phyloP scores from a whole-genome alignment of 64 coral and sea anemone genomes.

The Cladopsammia gracilis region DNA sequence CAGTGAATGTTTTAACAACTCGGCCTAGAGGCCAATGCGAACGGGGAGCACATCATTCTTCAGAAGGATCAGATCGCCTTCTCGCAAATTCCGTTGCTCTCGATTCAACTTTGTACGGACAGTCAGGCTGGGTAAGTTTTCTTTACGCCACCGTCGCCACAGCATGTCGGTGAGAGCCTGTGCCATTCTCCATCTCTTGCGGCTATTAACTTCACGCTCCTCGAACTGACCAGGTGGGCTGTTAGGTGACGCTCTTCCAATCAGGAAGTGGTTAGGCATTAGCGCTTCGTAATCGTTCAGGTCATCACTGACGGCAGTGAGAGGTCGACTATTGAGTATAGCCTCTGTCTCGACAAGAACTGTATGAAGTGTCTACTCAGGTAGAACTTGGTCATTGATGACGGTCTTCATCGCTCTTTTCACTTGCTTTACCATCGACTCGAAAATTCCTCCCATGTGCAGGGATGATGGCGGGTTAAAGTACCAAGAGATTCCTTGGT shows the following conservation, averaged over 20 bases:
- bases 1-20: neutral
- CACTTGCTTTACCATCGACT: slow-evolving; percentile 52
- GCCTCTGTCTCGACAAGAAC: slow-evolving; percentile 29
- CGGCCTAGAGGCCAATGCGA: slow-evolving; percentile 28
- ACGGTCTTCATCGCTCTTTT: slow-evolving; percentile 44
- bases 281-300: slow-evolving; percentile 12
- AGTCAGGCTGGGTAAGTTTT: slow-evolving; percentile 32
- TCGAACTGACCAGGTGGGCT: slow-evolving; percentile 21
- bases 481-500: slow-evolving; percentile 16
- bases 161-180: slow-evolving; percentile 23
- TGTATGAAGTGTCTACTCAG: slow-evolving; percentile 20
- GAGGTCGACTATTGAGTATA: slow-evolving; percentile 29
- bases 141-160: slow-evolving; percentile 48
- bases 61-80: slow-evolving; percentile 40
- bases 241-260: slow-evolving; percentile 21
- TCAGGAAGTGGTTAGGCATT: slow-evolving; percentile 40
- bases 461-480: slow-evolving; percentile 25
- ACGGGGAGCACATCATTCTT: neutral
- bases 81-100: slow-evolving; percentile 9
- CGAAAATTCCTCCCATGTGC: slow-evolving; percentile 52
- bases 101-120: slow-evolving; percentile 53
- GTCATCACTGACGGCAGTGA: slow-evolving; percentile 22
- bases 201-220: slow-evolving; percentile 5
- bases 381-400: slow-evolving; percentile 10
- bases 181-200: slow-evolving; percentile 23